Evolutionary conservation across 2,797 vertebrate species (phyloP).

Genomic region (Fistularia tabacaria): DNA sequence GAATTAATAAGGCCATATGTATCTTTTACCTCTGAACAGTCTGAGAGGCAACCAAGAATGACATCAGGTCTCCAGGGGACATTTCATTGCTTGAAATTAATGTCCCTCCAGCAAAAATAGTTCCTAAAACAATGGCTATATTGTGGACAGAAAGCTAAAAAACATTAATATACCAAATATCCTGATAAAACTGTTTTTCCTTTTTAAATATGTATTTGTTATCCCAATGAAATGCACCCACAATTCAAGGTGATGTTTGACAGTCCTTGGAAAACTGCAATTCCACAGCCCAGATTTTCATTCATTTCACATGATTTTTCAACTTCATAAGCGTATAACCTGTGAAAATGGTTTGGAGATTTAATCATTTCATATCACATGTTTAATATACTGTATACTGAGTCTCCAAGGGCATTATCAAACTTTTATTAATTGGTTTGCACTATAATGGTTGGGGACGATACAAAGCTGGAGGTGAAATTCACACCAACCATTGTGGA

Average conservation of each 20-base stretch:
- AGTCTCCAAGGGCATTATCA: background rate
- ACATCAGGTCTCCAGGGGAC: slow-evolving; percentile 94
- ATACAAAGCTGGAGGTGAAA: no score
- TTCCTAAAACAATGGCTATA: slow-evolving; percentile 90
- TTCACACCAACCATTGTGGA: no score
- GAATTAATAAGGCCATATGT: background rate
- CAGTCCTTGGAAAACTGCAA: slow-evolving; percentile 92
- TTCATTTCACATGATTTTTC: slow-evolving; percentile 82
- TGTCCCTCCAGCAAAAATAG: slow-evolving; percentile 90
- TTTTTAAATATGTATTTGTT: background rate
- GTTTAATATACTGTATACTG: background rate
- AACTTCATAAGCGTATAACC: slow-evolving; percentile 83
- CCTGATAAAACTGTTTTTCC: background rate
- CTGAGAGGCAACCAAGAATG: slow-evolving; percentile 94
- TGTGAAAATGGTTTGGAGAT: slow-evolving; percentile 42
- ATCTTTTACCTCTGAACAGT: slow-evolving; percentile 88
- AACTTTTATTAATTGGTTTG: no score
- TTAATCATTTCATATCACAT: background rate
- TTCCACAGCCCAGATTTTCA: slow-evolving; percentile 85
- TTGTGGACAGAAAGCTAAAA: slow-evolving; percentile 11
- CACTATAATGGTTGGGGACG: no score
- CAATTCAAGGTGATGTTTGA: slow-evolving; percentile 92
- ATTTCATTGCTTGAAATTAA: slow-evolving; percentile 87
- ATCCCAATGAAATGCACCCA: slow-evolving; percentile 64
- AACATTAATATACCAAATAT: background rate